Evolutionary conservation across 2,888 invertebrate species (phyloP).

Genomic region (Oligia fasciuncula): DNA sequence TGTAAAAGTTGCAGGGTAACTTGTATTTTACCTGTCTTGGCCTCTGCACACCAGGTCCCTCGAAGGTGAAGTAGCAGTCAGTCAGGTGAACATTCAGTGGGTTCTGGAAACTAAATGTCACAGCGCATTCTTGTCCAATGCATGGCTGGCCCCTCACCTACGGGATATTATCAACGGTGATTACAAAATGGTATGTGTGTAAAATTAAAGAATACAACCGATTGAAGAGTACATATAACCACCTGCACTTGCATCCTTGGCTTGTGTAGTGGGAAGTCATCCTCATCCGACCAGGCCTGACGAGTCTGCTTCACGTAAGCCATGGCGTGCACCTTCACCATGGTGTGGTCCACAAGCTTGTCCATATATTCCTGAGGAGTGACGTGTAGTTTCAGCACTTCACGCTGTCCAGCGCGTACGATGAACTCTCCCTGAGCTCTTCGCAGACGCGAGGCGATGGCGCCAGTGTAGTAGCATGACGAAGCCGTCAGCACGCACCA

Average conservation of each 20-base stretch:
- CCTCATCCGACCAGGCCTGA: constrained; percentile 93
- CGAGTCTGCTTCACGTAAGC: constrained; percentile 93
- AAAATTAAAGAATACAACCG: constrained; percentile 4
- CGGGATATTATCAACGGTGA: not conserved
- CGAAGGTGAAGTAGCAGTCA: constrained; percentile 92
- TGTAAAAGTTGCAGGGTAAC: not conserved
- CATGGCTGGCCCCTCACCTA: constrained; percentile 87
- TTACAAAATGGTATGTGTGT: not conserved
- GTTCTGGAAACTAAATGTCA: constrained; percentile 92
- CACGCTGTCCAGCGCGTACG: constrained; percentile 91
- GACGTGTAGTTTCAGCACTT: constrained; percentile 91
- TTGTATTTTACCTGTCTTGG: constrained; percentile 87
- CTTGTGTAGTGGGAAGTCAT: constrained; percentile 92
- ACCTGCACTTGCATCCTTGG: constrained; percentile 92
- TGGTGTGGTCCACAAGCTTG: constrained; percentile 92
- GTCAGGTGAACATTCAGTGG: constrained; percentile 91
- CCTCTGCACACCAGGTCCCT: constrained; percentile 92
- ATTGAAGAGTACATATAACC: constrained; percentile 35
- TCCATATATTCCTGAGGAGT: constrained; percentile 92
- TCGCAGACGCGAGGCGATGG: constrained; percentile 91
- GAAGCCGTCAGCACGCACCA: constrained; percentile 91
- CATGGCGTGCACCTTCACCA: constrained; percentile 93
- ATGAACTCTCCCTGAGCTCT: constrained; percentile 91
- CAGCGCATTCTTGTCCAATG: constrained; percentile 88
- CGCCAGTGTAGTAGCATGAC: constrained; percentile 93